Evolutionary conservation across 2,888 invertebrate species (phyloP), one percentile per base, ranked within the genome.

Genomic region (Mayetiola destructor): DNA sequence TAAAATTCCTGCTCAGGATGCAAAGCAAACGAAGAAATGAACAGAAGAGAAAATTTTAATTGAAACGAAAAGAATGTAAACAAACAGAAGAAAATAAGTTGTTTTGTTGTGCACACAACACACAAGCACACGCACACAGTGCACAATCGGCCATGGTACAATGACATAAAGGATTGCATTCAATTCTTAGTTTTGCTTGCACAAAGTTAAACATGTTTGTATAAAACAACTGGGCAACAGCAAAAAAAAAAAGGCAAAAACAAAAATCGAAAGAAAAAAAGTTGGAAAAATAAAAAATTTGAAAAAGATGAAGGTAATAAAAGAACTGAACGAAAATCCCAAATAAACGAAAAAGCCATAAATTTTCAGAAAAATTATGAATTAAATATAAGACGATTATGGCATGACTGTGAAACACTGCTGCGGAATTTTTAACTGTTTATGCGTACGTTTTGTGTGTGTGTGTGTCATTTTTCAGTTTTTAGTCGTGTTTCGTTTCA

Each of bases 331-430:
- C 32, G 32, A 32, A 42, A 42, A 42, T 42, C 42, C 27, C 48
- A 14, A n/a, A 4, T 48, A 14, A 23, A 48, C 48, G 48, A 48
- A 42, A 42, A 21, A 23, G 23, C 9, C 21, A 48, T 48, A 48
- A 48, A 48, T 48, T 27, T 16, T 48, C n/a, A 4, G n/a, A n/a
- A n/a, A 48, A 48, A 48, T 48, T 48, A 48, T 48, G 48, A 48
- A 27, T 27, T 48, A 48, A 27, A 23, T 27, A 48, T 48, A 48
- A 27, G 48, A 48, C 16, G 48, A 48, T 27, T 48, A 27, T 48
- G 48, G 27, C n/a, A n/a, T n/a, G n/a, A n/a, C n/a, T n/a, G n/a
- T n/a, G n/a, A n/a, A n/a, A n/a, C n/a, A n/a, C n/a, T n/a, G n/a
- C 27, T 48, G 48, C 48, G n/a, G n/a, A n/a, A n/a, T n/a, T n/a